These are phyloP conservation scores for Theristicus caerulescens DNA, from an alignment of 2,113 vertebrate genomes.

Conservation along the genomic window DNA sequence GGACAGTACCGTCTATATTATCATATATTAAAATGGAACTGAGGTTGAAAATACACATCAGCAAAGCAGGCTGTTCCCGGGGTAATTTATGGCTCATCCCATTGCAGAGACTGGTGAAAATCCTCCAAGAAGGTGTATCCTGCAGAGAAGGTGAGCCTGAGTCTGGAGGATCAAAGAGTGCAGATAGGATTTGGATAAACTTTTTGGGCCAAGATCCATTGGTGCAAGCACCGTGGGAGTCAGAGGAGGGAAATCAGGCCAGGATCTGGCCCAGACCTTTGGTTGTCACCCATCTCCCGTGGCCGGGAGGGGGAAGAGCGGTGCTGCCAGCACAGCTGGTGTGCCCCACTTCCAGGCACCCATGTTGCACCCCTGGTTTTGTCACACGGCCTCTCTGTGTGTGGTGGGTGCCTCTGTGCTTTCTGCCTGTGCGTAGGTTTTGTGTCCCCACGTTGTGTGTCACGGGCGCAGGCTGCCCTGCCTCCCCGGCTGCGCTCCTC, in stretches of 20 bases:
- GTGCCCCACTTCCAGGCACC: background rate
- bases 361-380: background rate
- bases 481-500: background rate
- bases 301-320: rapidly evolving
- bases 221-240: background rate
- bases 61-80: constrained; percentile 6
- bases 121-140: background rate
- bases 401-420: background rate
- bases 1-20: constrained; percentile 14
- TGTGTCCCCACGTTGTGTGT: background rate
- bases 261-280: background rate
- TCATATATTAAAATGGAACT: constrained; percentile 43
- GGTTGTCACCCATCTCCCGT: rapidly evolving
- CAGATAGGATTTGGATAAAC: background rate
- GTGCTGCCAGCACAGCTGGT: background rate
- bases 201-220: background rate
- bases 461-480: background rate
- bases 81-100: constrained; percentile 8
- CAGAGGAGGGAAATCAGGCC: background rate
- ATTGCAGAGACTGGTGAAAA: background rate
- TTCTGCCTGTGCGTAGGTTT: background rate
- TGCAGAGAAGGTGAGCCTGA: background rate
- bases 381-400: rapidly evolving
- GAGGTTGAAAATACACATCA: constrained; percentile 39
- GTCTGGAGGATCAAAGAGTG: background rate